These are phyloP conservation scores for Danaus melanippus DNA, from an alignment of 1,140 invertebrate genomes.

Conservation along the genomic window DNA sequence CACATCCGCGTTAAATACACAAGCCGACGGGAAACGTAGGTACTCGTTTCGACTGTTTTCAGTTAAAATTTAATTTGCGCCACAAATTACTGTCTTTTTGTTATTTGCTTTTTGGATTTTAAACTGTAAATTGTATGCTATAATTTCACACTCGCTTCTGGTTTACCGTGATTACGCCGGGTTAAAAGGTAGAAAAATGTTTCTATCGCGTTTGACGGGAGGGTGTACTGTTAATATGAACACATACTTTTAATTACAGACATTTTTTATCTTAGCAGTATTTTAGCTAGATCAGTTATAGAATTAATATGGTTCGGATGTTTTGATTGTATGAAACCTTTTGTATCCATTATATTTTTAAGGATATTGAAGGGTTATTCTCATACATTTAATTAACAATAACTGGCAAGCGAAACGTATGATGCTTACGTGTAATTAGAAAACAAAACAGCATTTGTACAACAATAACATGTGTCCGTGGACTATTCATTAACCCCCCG, in stretches of 20 bases:
- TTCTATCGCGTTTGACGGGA: neutral
- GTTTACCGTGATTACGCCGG: too few relatives aligned
- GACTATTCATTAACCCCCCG: conserved; percentile 59
- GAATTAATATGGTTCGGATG: too few relatives aligned
- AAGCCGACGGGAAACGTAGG: conserved; percentile 42
- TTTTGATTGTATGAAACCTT: too few relatives aligned
- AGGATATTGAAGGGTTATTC: neutral
- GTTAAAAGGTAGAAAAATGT: conserved; percentile 9
- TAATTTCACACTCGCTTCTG: conserved; percentile 31
- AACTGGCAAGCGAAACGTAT: conserved; percentile 9
- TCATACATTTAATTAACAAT: conserved; percentile 2
- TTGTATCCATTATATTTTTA: too few relatives aligned
- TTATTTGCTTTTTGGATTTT: conserved; percentile 62
- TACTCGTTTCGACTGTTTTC: conserved; percentile 56
- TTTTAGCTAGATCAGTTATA: too few relatives aligned
- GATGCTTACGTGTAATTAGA: conserved; percentile 38
- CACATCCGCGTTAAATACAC: conserved; percentile 70
- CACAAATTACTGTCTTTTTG: conserved; percentile 65
- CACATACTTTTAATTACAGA: too few relatives aligned
- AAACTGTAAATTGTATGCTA: conserved; percentile 29
- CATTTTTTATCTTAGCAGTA: too few relatives aligned
- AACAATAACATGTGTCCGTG: conserved; percentile 53
- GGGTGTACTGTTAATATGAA: too few relatives aligned
- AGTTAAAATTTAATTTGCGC: conserved; percentile 64
- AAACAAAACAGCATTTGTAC: conserved; percentile 41